Evolutionary conservation across 2,113 vertebrate species (phyloP), one percentile per base, ranked within the genome.

Genomic region (Oceanodroma tethys): DNA sequence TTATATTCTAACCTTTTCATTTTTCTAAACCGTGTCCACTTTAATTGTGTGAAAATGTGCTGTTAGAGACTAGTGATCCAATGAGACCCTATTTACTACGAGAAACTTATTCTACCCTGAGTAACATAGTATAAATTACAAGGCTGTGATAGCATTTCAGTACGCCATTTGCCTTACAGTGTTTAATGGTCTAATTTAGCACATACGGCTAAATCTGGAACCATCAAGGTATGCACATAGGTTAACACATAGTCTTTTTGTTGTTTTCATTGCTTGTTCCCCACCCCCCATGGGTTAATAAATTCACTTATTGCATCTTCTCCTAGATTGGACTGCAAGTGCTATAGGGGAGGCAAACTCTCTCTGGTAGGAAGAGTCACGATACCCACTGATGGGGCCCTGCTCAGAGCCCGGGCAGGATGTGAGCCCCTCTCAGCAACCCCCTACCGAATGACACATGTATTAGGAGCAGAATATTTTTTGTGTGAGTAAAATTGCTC

Each of bases 31-130:
- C 83, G 42, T 86, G 97, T 97, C 97, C 96, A 97, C 78, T 98
- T 98, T 98, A 98, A 98, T 98, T 98, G 98, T 85, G 92, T 79
- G 88, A 92, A 97, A 97, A 96, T 88, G 92, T 93, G 83, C 52
- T 82, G 91, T 90, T 97, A 90, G 97, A 34, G 48, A 88, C 75
- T 67, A 96, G 92, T 65, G 96, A 97, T 93, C 84, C 96, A 96
- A 78, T n/a, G 86, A 95, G 88, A 92, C 73, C 66, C 79, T 95
- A 75, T 97, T 96, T 98, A 88, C 93, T 91, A 19, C 22, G 45
- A 84, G 91, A 83, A 96, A 90, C 94, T 95, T 96, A 84, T 22
- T 83, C 89, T 94, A 89, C 55, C 83, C 79, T 55, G 48, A 21
- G 34, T 81, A 96, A 92, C 80, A 79, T 4, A 38, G 83, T 93